Conservation (phyloP, 2,113 vertebrate species). For the Lonchura striata region DNA sequence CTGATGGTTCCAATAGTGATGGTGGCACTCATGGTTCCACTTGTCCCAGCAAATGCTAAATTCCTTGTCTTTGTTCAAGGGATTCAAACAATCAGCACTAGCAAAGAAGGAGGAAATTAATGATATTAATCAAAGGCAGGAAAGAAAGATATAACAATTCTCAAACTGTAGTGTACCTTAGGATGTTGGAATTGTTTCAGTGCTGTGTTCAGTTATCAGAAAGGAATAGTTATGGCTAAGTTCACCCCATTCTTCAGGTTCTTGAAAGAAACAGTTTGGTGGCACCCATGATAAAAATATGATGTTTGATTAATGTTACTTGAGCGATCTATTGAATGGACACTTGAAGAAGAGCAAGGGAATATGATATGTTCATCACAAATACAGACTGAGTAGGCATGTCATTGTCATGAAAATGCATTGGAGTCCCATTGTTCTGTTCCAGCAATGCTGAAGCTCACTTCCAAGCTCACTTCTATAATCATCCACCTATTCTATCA, state of each 20-base stretch:
- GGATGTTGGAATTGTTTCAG: neutral
- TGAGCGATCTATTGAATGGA: neutral
- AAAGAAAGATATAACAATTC: neutral
- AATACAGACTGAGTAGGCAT: neutral
- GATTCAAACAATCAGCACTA: neutral
- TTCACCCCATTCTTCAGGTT: neutral
- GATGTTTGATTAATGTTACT: neutral
- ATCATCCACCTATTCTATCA: neutral
- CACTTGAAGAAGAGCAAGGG: neutral
- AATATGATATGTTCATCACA: neutral
- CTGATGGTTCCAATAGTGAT: neutral
- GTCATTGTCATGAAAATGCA: neutral
- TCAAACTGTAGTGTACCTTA: neutral
- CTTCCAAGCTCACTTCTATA: neutral
- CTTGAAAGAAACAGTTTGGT: neutral
- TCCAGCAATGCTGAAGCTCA: neutral
- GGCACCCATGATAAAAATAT: neutral
- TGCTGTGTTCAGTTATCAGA: neutral
- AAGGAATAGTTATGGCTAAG: neutral
- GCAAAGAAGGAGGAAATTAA: neutral
- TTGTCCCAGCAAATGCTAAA: neutral
- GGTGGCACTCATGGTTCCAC: neutral
- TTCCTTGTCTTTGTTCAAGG: neutral
- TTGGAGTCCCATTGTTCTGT: neutral
- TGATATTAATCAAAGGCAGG: neutral